Evolutionary conservation across 2,888 invertebrate species (phyloP).

Genomic region (Drosophila koepferae): DNA sequence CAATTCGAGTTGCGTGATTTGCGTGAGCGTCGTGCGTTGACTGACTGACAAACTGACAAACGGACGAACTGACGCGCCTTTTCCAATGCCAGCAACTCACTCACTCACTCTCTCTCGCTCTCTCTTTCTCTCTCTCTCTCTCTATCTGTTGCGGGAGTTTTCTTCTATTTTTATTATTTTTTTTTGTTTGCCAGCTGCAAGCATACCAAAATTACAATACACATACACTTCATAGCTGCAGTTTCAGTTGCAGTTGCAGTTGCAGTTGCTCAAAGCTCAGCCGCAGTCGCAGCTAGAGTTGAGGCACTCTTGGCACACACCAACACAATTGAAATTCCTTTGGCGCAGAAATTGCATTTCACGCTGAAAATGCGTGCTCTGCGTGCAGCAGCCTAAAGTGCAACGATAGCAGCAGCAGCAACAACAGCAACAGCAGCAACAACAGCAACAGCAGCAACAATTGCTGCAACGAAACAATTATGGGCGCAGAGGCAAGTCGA

Average conservation of each 20-base stretch:
- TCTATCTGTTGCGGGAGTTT: constrained; percentile 65
- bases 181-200: constrained; percentile 50
- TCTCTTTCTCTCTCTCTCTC: not conserved
- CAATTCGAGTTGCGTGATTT: constrained; percentile 82
- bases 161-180: constrained; percentile 19
- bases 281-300: constrained; percentile 18
- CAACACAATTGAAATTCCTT: constrained; percentile 82
- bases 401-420: constrained; percentile 42
- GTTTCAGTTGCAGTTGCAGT: constrained; percentile 26
- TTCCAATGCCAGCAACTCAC: constrained; percentile 24
- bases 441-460: constrained; percentile 9
- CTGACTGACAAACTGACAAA: constrained; percentile 57
- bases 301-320: constrained; percentile 57
- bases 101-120: not conserved
- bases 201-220: constrained; percentile 61
- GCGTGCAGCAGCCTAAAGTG: constrained; percentile 78
- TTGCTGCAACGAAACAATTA: constrained; percentile 30
- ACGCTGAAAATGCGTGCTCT: constrained; percentile 85
- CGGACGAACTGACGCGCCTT: constrained; percentile 43
- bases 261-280: constrained; percentile 12
- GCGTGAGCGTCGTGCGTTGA: constrained; percentile 84
- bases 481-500: constrained; percentile 16
- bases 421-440: constrained; percentile 15
- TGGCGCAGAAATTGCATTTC: constrained; percentile 83
- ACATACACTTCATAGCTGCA: constrained; percentile 41